Evolutionary conservation across 2,888 invertebrate species (phyloP), one percentile per base, ranked within the genome.

Genomic region (Yponomeuta malinellus): DNA sequence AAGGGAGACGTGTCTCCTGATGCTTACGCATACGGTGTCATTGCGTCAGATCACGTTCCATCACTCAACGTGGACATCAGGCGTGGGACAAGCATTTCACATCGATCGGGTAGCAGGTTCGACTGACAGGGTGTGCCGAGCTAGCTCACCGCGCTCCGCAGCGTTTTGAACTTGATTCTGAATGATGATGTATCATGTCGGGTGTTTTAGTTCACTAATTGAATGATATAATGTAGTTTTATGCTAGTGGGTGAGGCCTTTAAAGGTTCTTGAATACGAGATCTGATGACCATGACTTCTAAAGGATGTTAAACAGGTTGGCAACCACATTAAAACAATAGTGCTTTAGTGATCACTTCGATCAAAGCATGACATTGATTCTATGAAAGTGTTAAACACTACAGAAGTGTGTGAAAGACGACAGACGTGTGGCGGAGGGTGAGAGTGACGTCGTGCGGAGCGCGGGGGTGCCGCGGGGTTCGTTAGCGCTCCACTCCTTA

Each of bases 401-500:
- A 31, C 33, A 65, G 33, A 10, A 31, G 33, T 33, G 68, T 52
- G n/a, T 52, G 68, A 43, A 10, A 68, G 23, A 68, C 23, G 68
- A n/a, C 37, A 48, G 48, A 68, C 15, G 68, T n/a, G 31, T 15
- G 71, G 6, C 43, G 43, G 43, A 43, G 43, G 43, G 43, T 43
- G 43, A 43, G 43, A 43, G 43, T 43, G 43, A 43, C 43, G 43
- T 43, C 71, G 73, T 83, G 88, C 88, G 88, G 88, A 89, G 85
- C 78, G 89, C 88, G 87, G 76, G 77, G 76, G 71, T 70, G 69
- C 59, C 94, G 94, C 65, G 94, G 94, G 63, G 94, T n/a, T 94
- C 81, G 74, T 43, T 43, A 78, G 75, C 80, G 79, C 89, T 88
- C 89, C 90, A 83, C 85, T 90, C 94, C 95, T 95, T 96, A 95